Percentiles rank a stretch among this genome's conserved stretches.
Evolutionary conservation across 2,113 vertebrate genomes (phyloP).

Genomic region (Athene cunicularia): DNA sequence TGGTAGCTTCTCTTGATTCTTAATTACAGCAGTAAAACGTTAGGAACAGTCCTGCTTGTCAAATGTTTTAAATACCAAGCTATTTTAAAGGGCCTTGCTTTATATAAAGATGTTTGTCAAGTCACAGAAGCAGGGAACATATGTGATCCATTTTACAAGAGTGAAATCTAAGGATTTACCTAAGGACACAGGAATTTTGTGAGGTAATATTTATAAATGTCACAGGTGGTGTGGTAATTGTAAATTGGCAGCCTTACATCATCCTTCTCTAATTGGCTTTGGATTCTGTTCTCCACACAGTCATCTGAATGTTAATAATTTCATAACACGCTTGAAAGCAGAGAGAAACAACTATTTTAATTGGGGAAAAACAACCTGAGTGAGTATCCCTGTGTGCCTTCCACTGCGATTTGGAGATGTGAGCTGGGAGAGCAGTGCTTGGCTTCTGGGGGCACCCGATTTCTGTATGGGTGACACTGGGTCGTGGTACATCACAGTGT

Average conservation of each 20-base stretch:
- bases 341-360: neutral
- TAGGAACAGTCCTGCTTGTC: neutral
- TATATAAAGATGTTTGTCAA: slow-evolving; percentile 1
- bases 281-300: slow-evolving; percentile 11
- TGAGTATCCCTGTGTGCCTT: neutral
- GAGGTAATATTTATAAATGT: slow-evolving; percentile 69
- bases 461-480: rapidly evolving
- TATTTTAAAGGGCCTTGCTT: neutral
- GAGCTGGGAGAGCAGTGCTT: neutral
- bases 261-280: slow-evolving; percentile 35
- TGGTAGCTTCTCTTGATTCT: neutral
- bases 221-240: slow-evolving; percentile 43
- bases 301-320: slow-evolving; percentile 43
- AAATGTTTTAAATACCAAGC: slow-evolving; percentile 15
- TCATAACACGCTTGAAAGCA: slow-evolving; percentile 8
- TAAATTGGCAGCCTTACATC: slow-evolving; percentile 32
- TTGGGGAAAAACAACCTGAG: neutral
- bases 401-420: neutral
- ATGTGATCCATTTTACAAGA: slow-evolving; percentile 69
- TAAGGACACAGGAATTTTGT: slow-evolving; percentile 69
- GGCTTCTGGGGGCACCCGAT: neutral
- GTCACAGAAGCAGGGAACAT: slow-evolving; percentile 39
- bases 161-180: slow-evolving; percentile 56
- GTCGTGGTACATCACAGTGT: neutral
- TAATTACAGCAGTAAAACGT: neutral